phyloP scores from a whole-genome alignment of 2,113 vertebrate genomes.

The Poeciliopsis retropinna region DNA sequence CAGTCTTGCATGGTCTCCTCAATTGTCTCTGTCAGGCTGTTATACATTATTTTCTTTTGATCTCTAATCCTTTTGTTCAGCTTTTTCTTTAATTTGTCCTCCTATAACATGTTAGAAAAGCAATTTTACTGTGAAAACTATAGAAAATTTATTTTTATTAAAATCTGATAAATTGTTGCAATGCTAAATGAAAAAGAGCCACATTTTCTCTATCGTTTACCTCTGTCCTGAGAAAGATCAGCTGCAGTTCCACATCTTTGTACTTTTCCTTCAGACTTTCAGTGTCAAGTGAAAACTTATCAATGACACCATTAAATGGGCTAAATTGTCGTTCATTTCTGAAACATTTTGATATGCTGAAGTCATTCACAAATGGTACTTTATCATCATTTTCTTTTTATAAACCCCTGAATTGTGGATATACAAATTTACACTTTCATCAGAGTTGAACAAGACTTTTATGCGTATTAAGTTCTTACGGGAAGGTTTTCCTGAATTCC shows the following conservation, averaged over 20 bases:
- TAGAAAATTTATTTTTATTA: background rate
- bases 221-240: conserved; percentile 29
- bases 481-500: conserved; percentile 55
- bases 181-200: background rate
- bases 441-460: background rate
- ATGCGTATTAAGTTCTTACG: conserved; percentile 24
- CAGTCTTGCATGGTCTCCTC: conserved; percentile 25
- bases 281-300: conserved; percentile 38
- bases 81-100: conserved; percentile 4
- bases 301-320: conserved; percentile 33
- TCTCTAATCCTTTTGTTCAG: conserved; percentile 10
- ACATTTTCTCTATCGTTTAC: background rate
- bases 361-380: background rate
- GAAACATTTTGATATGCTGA: conserved; percentile 12
- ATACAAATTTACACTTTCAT: too few species aligned
- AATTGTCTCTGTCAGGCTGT: conserved; percentile 24
- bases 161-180: background rate
- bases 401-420: background rate
- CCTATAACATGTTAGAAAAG: background rate
- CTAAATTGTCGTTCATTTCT: conserved; percentile 36
- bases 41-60: conserved; percentile 49
- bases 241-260: conserved; percentile 18
- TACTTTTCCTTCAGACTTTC: background rate
- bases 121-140: background rate
- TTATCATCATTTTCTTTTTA: background rate